Evolutionary conservation across 1,140 invertebrate genomes (phyloP).

Genomic region (Anastrepha obliqua): DNA sequence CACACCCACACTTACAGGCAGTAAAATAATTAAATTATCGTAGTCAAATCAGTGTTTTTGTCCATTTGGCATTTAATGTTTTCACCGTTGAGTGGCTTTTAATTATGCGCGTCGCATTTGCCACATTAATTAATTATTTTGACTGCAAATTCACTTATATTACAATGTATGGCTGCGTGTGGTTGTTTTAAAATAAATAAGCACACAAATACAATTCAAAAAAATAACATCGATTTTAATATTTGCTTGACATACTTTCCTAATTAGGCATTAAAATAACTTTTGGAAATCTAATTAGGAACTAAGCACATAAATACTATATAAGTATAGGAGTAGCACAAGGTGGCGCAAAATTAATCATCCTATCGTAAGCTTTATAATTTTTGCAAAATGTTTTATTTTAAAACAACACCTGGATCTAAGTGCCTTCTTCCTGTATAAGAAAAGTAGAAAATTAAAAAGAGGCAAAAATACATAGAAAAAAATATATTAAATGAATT

Average conservation of each 20-base stretch:
- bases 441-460: too few species aligned
- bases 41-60: background rate
- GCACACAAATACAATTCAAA: too few species aligned
- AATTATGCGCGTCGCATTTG: conserved; percentile 30
- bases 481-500: too few species aligned
- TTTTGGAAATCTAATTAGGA: background rate
- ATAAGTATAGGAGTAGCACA: too few species aligned
- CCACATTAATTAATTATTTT: conserved; percentile 37
- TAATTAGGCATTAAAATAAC: background rate
- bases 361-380: too few species aligned
- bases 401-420: too few species aligned
- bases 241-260: conserved; percentile 19
- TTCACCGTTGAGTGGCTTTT: conserved; percentile 10
- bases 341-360: too few species aligned
- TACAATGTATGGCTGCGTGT: background rate
- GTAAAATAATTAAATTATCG: conserved; percentile 40
- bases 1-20: background rate
- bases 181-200: background rate
- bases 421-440: too few species aligned
- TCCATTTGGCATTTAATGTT: conserved; percentile 34
- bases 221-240: background rate
- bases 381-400: too few species aligned
- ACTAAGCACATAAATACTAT: too few species aligned
- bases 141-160: background rate
- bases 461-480: too few species aligned